These are phyloP conservation scores for Zygaena filipendulae DNA, from an alignment of 2,888 invertebrate species.

Conservation along the genomic window DNA sequence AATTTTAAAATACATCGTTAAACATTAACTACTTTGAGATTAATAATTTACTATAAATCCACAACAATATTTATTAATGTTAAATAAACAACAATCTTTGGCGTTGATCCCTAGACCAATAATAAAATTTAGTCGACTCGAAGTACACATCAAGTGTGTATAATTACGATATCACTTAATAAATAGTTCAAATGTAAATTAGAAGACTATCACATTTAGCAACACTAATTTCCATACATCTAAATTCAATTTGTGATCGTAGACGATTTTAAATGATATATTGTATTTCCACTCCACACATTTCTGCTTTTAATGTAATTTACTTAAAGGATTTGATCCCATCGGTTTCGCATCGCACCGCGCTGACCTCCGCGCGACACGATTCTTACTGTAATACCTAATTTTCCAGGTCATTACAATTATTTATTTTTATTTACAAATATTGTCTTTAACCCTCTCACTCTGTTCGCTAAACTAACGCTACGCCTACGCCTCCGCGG, in stretches of 20 bases:
- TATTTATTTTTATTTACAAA: conserved; percentile 69
- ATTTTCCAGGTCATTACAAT: conserved; percentile 59
- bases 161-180: conserved; percentile 55
- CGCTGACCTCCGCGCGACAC: conserved; percentile 22
- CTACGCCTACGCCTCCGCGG: conserved; percentile 63
- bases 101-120: conserved; percentile 87
- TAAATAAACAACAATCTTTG: conserved; percentile 79
- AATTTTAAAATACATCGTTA: conserved; percentile 46
- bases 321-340: conserved; percentile 71
- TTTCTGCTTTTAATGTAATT: conserved; percentile 60
- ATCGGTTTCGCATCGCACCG: conserved; percentile 54
- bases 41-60: conserved; percentile 66
- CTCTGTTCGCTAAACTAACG: conserved; percentile 64
- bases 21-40: conserved; percentile 58
- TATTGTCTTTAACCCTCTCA: conserved; percentile 71
- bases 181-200: conserved; percentile 53
- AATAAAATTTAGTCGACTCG: conserved; percentile 53
- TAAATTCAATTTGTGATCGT: conserved; percentile 61
- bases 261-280: conserved; percentile 53
- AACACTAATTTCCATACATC: conserved; percentile 59
- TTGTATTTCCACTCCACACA: conserved; percentile 46
- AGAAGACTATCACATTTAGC: conserved; percentile 67
- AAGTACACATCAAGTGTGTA: conserved; percentile 43
- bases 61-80: conserved; percentile 66
- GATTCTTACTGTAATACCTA: conserved; percentile 52